These are phyloP conservation scores for Agrotis ipsilon DNA, from an alignment of 2,888 invertebrate genomes.

Conservation along the genomic window DNA sequence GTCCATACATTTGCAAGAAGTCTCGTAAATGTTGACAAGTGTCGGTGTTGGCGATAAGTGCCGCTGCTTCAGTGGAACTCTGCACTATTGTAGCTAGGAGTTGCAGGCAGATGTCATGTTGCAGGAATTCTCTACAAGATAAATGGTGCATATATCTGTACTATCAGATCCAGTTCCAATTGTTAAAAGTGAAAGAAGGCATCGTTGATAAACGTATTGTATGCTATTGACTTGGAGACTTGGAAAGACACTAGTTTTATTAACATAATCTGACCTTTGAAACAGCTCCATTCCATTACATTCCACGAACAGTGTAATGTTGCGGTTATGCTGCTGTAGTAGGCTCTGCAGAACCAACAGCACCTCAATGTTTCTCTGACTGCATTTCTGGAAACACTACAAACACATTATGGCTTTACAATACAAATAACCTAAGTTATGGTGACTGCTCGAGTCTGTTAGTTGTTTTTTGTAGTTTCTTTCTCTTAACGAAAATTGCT, in stretches of 20 bases:
- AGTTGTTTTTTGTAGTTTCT: neutral
- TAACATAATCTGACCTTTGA: conserved; percentile 72
- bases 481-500: neutral
- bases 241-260: neutral
- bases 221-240: too few species aligned
- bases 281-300: conserved; percentile 80
- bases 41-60: conserved; percentile 59
- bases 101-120: conserved; percentile 75
- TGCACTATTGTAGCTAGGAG: conserved; percentile 78
- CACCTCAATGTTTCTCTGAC: conserved; percentile 72
- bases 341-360: conserved; percentile 80
- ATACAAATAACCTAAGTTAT: too few species aligned
- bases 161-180: too few species aligned
- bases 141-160: neutral
- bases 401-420: neutral
- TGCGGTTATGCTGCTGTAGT: conserved; percentile 74
- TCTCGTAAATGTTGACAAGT: conserved; percentile 69
- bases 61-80: conserved; percentile 61
- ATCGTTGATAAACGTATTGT: too few species aligned
- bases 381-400: conserved; percentile 80
- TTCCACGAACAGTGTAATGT: conserved; percentile 77
- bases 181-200: neutral
- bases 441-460: neutral
- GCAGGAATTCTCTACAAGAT: conserved; percentile 72
- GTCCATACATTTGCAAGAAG: conserved; percentile 72